Conservation (phyloP, 92 coral and sea anemone species). For the Paragorgia papillata region DNA sequence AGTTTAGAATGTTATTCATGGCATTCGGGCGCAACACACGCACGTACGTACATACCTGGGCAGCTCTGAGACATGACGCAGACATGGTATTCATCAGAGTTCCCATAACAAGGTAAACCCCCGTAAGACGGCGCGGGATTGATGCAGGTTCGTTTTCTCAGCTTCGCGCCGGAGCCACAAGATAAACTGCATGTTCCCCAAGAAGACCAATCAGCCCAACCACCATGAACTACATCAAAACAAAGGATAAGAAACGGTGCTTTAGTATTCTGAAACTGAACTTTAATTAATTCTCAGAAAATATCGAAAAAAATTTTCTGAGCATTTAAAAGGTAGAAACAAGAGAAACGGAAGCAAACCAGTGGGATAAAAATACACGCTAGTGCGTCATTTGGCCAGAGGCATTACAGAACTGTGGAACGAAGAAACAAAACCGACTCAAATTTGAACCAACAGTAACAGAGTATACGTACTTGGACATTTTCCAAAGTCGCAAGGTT, state of each 20-base stretch:
- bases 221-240: constrained; percentile 8
- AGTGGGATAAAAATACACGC: no score
- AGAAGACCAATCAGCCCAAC: constrained; percentile 16
- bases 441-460: not conserved
- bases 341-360: no score
- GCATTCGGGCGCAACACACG: no score
- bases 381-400: no score
- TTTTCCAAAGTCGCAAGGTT: constrained; percentile 26
- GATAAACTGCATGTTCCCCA: constrained; percentile 34
- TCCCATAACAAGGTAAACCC: constrained; percentile 15
- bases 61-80: not conserved
- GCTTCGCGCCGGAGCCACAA: constrained; percentile 29
- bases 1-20: no score
- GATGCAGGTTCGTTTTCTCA: not conserved
- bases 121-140: constrained; percentile 32
- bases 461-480: constrained; percentile 31
- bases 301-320: no score
- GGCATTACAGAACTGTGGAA: no score
- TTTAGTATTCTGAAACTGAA: not conserved
- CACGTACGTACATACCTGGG: constrained; percentile 13
- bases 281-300: no score
- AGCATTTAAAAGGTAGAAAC: no score
- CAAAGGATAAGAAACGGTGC: not conserved
- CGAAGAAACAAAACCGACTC: not conserved
- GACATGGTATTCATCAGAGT: not conserved